Evolutionary conservation across 2,113 vertebrate genomes (phyloP).

Genomic region (Manacus vitellinus): DNA sequence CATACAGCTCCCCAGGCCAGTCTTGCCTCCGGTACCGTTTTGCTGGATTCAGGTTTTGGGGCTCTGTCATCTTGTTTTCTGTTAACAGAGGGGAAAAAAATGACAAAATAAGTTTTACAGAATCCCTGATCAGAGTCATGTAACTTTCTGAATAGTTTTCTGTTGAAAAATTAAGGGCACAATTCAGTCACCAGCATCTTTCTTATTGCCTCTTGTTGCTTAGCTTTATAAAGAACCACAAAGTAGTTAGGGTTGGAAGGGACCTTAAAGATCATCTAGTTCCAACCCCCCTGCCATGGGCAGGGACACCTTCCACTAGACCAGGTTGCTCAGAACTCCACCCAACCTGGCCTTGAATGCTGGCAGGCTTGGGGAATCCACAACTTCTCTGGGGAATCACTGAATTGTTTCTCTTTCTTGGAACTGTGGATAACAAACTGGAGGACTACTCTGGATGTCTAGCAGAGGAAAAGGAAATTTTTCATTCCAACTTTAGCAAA

Average conservation of each 20-base stretch:
- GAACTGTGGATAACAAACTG: not conserved
- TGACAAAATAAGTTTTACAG: not conserved
- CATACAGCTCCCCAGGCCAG: constrained; percentile 92
- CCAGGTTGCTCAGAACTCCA: not conserved
- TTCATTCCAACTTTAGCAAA: not conserved
- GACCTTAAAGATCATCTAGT: not conserved
- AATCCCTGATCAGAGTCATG: not conserved
- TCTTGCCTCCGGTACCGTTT: constrained; percentile 88
- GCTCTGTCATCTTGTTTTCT: constrained; percentile 72
- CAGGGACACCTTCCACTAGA: not conserved
- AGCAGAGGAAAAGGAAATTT: not conserved
- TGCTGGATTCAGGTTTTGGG: constrained; percentile 84
- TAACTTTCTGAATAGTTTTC: not conserved
- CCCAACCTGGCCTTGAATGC: not conserved
- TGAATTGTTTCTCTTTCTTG: not conserved
- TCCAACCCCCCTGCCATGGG: not conserved
- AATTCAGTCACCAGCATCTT: not conserved
- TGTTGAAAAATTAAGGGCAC: not conserved
- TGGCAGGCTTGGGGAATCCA: not conserved
- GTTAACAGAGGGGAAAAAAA: not conserved
- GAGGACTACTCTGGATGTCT: not conserved
- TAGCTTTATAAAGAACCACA: not conserved
- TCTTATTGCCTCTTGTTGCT: not conserved
- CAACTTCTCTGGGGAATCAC: not conserved
- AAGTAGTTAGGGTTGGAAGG: not conserved